Base-by-base conservation (phyloP, 2,113 vertebrate genomes). In the Origma solitaria region DNA sequence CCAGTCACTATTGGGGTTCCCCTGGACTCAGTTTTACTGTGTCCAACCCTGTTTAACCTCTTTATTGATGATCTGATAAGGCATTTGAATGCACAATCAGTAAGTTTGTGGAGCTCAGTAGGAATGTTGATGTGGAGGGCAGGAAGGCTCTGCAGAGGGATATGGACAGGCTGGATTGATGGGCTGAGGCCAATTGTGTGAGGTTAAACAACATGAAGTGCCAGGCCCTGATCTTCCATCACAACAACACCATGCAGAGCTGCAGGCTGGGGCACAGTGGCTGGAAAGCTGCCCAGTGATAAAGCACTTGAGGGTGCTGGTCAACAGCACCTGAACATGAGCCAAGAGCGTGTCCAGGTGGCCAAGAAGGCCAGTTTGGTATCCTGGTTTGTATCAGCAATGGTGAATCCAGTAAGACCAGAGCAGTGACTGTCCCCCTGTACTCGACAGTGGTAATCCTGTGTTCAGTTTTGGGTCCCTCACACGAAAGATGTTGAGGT, bases 31-130 rank as follows among this genome's bases (percentile, higher is more conserved):
- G 30, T 75, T 49, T 56, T n/a, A n/a, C n/a, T 75, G 42, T 65
- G 35, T 38, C 60, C 50, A 56, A 5, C 6, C 10, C n/a, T 47
- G 40, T 47, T 73, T 64, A 73, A 40, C 33, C 30, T 24, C 23
- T 49, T 56, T 6, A 40, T 3, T 49, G 30, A 40, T 20, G 42
- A 40, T 10, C 50, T 40, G n/a, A 20, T n/a, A 28, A 75, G 23
- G 10, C 2, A 1, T 31, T 61, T 0, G 1, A 37, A 47, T 13
- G 27, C 30, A 13, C 15, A 6, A 17, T 45, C 22, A 47, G 7
- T 38, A 42, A n/a, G 19, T n/a, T 28, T 7, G 2, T 49, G n/a
- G 50, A 65, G 15, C 12, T 49, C 19, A 12, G 10, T 38, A 7
- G 9, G 18, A 64, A 7, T 53, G 40, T 33, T 54, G 37, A 3